Percentiles rank a stretch among this genome's conserved stretches.
These are phyloP conservation scores for Podocnemis expansa DNA, from an alignment of 2,113 vertebrate genomes.

Conservation along the genomic window DNA sequence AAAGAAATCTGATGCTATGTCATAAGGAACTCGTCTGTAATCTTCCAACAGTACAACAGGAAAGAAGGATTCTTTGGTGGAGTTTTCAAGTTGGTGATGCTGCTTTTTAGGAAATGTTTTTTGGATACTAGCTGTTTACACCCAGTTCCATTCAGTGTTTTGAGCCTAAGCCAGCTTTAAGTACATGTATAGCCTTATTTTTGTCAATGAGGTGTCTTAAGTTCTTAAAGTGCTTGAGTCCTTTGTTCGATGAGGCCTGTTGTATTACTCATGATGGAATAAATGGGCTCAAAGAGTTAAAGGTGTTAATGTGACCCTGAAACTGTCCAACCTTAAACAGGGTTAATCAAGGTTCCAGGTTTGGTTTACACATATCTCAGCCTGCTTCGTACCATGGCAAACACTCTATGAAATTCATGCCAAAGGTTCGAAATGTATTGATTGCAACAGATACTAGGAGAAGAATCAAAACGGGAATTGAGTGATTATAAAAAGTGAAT, in stretches of 20 bases:
- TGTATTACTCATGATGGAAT: not conserved
- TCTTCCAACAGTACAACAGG: not conserved
- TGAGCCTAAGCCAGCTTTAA: not conserved
- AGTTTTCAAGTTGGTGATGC: not conserved
- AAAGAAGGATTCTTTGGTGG: not conserved
- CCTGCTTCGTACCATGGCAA: not conserved
- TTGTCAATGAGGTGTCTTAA: not conserved
- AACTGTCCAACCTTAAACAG: not conserved
- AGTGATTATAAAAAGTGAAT: not conserved
- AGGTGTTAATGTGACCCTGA: not conserved
- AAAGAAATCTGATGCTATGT: not conserved
- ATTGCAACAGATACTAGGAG: not conserved
- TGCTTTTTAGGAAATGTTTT: not conserved
- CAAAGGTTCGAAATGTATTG: not conserved
- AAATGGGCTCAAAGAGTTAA: not conserved
- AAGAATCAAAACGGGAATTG: not conserved
- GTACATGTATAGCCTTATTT: conserved; percentile 3
- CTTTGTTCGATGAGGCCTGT: not conserved
- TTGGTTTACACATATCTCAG: not conserved
- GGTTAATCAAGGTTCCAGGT: not conserved
- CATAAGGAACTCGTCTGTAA: not conserved
- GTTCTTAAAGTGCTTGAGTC: not conserved
- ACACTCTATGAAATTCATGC: not conserved
- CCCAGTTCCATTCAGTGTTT: not conserved
- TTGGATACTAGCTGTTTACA: not conserved